Conservation (phyloP, 1,140 invertebrate species). For the Archivesica marissinica region DNA sequence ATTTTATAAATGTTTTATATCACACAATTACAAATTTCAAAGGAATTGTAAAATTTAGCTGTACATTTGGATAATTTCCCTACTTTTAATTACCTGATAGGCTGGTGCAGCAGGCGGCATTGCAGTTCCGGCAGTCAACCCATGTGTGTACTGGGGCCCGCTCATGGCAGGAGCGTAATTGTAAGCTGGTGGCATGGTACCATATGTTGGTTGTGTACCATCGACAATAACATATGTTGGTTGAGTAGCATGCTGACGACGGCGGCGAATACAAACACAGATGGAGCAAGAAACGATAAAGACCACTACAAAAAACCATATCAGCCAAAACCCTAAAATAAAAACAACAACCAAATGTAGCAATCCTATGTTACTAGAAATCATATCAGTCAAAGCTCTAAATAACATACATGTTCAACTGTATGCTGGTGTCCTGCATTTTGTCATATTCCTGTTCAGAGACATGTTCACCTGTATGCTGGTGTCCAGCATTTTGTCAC, state of each 20-base stretch:
- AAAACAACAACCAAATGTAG: too few relatives aligned
- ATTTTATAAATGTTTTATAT: too few relatives aligned
- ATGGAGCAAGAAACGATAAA: constrained; percentile 14
- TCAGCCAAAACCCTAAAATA: constrained; percentile 48
- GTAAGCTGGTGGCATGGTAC: constrained; percentile 12
- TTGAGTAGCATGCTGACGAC: not conserved
- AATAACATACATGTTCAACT: too few relatives aligned
- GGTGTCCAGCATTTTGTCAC: too few relatives aligned
- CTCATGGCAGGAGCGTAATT: not conserved
- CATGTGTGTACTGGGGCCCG: not conserved
- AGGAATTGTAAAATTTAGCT: too few relatives aligned
- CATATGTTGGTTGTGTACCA: constrained; percentile 4
- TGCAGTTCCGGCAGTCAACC: not conserved
- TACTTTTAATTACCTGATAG: constrained; percentile 50
- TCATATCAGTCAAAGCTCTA: too few relatives aligned
- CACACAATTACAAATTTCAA: too few relatives aligned
- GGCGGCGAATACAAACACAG: constrained; percentile 43
- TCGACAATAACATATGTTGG: constrained; percentile 39
- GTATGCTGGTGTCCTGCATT: too few relatives aligned
- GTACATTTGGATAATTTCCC: too few relatives aligned
- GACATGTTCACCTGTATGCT: too few relatives aligned
- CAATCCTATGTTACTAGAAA: too few relatives aligned
- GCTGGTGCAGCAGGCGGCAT: constrained; percentile 16
- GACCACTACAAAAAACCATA: constrained; percentile 34
- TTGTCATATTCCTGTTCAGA: too few relatives aligned